phyloP scores from a whole-genome alignment of 1,140 invertebrate genomes.

The Nymphalis io region DNA sequence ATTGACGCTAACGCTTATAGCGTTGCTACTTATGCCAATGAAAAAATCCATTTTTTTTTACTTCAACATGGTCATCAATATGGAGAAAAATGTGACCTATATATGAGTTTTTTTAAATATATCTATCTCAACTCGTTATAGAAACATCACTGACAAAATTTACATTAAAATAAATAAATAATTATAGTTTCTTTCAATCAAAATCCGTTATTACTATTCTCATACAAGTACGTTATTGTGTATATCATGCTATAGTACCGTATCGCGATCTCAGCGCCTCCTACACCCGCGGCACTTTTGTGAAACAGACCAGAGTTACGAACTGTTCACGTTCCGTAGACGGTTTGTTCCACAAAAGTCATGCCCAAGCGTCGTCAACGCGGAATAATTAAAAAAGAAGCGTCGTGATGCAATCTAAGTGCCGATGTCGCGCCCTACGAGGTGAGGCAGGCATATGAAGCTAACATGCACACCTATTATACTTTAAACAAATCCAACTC shows the following conservation, averaged over 20 bases:
- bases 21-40: no score
- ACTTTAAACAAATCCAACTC: background rate
- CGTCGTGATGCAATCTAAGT: constrained; percentile 16
- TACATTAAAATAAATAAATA: no score
- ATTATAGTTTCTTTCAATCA: no score
- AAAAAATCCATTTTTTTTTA: no score
- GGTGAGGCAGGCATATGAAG: constrained; percentile 15
- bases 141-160: no score
- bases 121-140: no score
- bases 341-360: constrained; percentile 18
- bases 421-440: constrained; percentile 12
- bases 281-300: background rate
- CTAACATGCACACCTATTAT: constrained; percentile 23
- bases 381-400: constrained; percentile 31
- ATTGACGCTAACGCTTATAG: no score
- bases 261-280: constrained; percentile 19
- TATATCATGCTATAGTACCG: background rate
- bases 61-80: no score
- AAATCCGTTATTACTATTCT: no score
- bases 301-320: constrained; percentile 7
- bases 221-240: background rate
- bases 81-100: no score
- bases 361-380: constrained; percentile 9
- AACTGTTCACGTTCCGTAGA: background rate
- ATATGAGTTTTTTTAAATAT: no score